Evolutionary conservation across 2,113 vertebrate genomes (phyloP), one percentile per base, ranked within the genome.

Genomic region (Myrmecophaga tridactyla): DNA sequence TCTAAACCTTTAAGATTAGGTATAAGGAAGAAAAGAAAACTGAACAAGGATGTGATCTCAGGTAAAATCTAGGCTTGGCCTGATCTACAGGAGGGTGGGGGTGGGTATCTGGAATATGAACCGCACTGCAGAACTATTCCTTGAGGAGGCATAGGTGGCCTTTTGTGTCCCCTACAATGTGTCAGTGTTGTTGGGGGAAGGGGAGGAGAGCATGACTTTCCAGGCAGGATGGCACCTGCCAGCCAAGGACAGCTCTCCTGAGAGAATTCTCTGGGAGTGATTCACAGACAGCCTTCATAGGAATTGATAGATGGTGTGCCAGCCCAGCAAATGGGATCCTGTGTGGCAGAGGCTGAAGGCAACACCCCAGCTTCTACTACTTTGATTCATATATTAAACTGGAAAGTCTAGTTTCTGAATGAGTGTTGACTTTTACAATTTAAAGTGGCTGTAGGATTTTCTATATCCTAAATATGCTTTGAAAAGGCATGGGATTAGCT

Each of bases 381-480:
- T 60, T 1, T 62, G 25, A 77, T 81, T 65, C 60, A 53, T 75
- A 87, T 4, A 25, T 15, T 43, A 25, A 89, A 70, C 41, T 51
- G n/a, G 17, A 83, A 82, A 91, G 86, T 41, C 76, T 46, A 75
- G 53, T 88, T 86, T 95, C 87, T 96, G 58, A 65, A 53, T 92
- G 36, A 43, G 17, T 12, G 69, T 60, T 65, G 13, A 51, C n/a
- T 88, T 93, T 93, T 70, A 87, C 11, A 86, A 80, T 13, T 95
- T 69, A 14, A 77, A 65, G 63, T 87, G 75, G 36, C 4, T 67
- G 4, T 51, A 80, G 58, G 41, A 86, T 93, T 89, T 86, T 83
- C 15, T 86, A 48, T 65, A 53, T 72, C 23, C 4, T 12, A 62
- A 75, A 0, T 65, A 15, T 82, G 31, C 18, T 97, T 36, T 62